phyloP scores from a whole-genome alignment of 1,140 invertebrate genomes.

The Nephila pilipes region DNA sequence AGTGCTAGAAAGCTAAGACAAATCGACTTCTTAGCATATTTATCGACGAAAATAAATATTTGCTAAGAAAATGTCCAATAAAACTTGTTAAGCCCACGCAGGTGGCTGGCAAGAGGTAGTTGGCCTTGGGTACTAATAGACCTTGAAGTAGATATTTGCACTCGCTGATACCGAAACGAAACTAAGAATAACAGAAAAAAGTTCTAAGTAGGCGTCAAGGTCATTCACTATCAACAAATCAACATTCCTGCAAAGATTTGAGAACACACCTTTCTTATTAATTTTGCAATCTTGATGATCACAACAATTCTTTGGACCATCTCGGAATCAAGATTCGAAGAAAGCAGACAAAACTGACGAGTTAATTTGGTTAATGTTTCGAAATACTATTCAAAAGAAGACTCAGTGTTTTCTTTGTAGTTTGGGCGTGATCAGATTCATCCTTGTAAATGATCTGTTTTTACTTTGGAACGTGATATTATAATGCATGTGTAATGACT shows the following conservation, averaged over 20 bases:
- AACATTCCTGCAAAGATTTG: neutral
- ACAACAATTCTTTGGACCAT: neutral
- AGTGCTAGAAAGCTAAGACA: neutral
- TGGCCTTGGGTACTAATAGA: neutral
- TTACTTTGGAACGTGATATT: too few species aligned
- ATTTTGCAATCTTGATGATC: neutral
- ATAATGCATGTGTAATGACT: too few species aligned
- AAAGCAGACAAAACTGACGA: neutral
- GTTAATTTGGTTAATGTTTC: too few species aligned
- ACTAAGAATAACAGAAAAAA: constrained; percentile 22
- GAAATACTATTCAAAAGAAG: neutral
- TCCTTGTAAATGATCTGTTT: too few species aligned
- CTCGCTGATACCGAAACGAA: constrained; percentile 21
- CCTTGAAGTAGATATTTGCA: constrained; percentile 41
- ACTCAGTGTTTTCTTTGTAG: neutral
- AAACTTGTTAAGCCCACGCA: constrained; percentile 44
- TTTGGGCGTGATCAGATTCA: neutral
- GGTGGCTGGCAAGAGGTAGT: constrained; percentile 5
- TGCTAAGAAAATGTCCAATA: constrained; percentile 17
- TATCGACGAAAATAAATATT: constrained; percentile 39
- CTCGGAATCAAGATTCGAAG: neutral
- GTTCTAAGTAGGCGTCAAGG: constrained; percentile 37
- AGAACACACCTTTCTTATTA: constrained; percentile 22
- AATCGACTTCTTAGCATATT: constrained; percentile 13
- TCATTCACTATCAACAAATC: neutral